These are phyloP conservation scores for Dipodomys ordii DNA, from an alignment of 2,113 vertebrate species.

Conservation along the genomic window DNA sequence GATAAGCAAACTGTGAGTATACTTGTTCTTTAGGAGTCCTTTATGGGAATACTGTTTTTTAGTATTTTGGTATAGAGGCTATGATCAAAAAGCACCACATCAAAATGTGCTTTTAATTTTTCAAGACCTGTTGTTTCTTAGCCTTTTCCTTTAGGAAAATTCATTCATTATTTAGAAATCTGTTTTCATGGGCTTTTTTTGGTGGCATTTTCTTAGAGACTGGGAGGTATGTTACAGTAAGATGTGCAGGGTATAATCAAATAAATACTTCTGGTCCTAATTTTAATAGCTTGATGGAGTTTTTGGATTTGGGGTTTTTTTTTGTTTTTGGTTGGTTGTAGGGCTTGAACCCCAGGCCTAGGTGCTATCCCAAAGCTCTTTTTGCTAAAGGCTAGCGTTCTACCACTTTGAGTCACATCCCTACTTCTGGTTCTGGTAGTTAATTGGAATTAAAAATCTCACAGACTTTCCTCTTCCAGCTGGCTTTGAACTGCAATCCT, in stretches of 20 bases:
- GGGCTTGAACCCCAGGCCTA: background rate
- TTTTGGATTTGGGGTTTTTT: conserved; percentile 51
- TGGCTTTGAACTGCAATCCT: too few species aligned
- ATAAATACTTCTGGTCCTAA: conserved; percentile 76
- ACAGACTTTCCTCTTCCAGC: too few species aligned
- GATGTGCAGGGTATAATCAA: conserved; percentile 78
- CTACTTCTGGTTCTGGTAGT: too few species aligned
- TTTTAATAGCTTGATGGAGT: conserved; percentile 64
- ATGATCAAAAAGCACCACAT: conserved; percentile 58
- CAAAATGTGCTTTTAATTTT: conserved; percentile 76
- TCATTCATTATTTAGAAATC: conserved; percentile 81
- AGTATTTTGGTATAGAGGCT: conserved; percentile 65
- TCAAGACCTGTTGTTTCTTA: conserved; percentile 66
- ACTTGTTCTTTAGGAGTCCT: conserved; percentile 65
- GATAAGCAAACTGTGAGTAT: conserved; percentile 1
- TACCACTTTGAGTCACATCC: too few species aligned
- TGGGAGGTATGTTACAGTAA: conserved; percentile 72
- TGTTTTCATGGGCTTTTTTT: conserved; percentile 80
- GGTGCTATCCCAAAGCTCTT: background rate
- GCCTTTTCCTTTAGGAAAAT: conserved; percentile 71
- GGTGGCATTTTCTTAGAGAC: conserved; percentile 77
- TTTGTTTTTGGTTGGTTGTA: conserved; percentile 57
- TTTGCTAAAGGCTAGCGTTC: too few species aligned
- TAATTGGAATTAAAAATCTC: too few species aligned
- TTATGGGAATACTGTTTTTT: conserved; percentile 38